These are phyloP conservation scores for Andrena flavipes DNA, from an alignment of 2,888 invertebrate genomes.

Conservation along the genomic window DNA sequence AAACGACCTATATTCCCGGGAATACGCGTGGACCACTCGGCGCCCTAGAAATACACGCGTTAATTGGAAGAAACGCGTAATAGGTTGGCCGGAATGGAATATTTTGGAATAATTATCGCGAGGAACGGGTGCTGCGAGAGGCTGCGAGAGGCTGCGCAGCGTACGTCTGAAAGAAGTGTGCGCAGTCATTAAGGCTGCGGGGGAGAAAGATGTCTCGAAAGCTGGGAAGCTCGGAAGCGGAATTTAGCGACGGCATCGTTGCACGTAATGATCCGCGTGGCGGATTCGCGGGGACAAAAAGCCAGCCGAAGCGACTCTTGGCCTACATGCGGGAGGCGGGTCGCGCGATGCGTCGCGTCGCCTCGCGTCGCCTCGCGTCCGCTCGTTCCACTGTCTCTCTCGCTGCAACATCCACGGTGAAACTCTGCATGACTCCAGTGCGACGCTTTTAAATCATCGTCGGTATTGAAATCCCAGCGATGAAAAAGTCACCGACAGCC, in stretches of 20 bases:
- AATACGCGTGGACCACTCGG: too few species aligned
- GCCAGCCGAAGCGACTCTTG: conserved; percentile 53
- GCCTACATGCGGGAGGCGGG: conserved; percentile 57
- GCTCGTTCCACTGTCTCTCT: neutral
- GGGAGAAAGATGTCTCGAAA: neutral
- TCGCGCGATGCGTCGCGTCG: conserved; percentile 4
- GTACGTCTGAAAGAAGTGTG: conserved; percentile 7
- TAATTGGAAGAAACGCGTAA: conserved; percentile 3
- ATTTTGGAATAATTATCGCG: conserved; percentile 41
- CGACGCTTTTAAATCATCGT: conserved; percentile 46
- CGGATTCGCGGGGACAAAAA: conserved; percentile 48
- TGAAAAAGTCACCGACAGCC: neutral
- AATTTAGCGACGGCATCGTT: conserved; percentile 29
- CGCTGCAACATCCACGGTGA: conserved; percentile 40
- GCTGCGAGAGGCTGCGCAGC: neutral
- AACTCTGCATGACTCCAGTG: conserved; percentile 37
- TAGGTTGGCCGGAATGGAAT: neutral
- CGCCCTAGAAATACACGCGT: neutral
- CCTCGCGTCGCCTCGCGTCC: neutral
- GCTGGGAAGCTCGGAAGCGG: neutral
- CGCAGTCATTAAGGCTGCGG: conserved; percentile 37
- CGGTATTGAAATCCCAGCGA: conserved; percentile 18
- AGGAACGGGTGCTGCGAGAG: neutral
- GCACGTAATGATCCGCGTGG: conserved; percentile 55
- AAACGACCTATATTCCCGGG: too few species aligned